Base-by-base conservation (phyloP, 2,888 invertebrate genomes). In the Trichogramma dendrolimi region DNA sequence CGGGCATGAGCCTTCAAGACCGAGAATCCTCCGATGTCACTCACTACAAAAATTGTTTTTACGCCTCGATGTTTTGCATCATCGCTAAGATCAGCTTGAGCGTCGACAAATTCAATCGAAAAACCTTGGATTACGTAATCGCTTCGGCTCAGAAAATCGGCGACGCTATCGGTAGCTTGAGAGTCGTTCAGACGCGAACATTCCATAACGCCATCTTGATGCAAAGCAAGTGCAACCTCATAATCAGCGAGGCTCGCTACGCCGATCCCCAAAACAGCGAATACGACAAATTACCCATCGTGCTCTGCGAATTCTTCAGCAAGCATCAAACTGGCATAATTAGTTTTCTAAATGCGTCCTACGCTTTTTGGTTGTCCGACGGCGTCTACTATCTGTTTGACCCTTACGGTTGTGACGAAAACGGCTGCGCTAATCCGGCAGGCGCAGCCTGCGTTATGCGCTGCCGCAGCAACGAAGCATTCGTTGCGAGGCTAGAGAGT, bases 31-130 rank as follows among this genome's bases (percentile, higher is more conserved):
- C 39, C 2, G 72, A 75, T 38, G 47, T 59, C 0, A 65, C 62
- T 27, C 71, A 78, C 27, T 73, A 74, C 42, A 77, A 75, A 49
- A 58, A 72, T 4, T 79, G 79, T 50, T 75, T 71, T 54, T 76
- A 70, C 47, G 68, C 76, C 1, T 71, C 75, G 0, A 68, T 78
- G 40, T 54, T 78, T 0, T 75, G 75, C 51, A 72, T 78, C 4
- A 64, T 79, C 4, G 66, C 71, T 0, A 79, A 76, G 68, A 71
- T 73, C 6, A 67, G 67, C 8, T 38, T 68, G 4, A 64, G 73
- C n/a, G 68, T 69, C 0, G 49, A 72, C 6, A 41, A 64, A 4
- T 74, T 79, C 51, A 60, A 58, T 4, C 61, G 68, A 2, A 70
- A 62, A 4, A 62, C 67, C 4, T 61, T 79, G 7, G 75, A 79